Evolutionary conservation across 2,113 vertebrate genomes (phyloP), one percentile per base, ranked within the genome.

Genomic region (Bothrops jararaca): DNA sequence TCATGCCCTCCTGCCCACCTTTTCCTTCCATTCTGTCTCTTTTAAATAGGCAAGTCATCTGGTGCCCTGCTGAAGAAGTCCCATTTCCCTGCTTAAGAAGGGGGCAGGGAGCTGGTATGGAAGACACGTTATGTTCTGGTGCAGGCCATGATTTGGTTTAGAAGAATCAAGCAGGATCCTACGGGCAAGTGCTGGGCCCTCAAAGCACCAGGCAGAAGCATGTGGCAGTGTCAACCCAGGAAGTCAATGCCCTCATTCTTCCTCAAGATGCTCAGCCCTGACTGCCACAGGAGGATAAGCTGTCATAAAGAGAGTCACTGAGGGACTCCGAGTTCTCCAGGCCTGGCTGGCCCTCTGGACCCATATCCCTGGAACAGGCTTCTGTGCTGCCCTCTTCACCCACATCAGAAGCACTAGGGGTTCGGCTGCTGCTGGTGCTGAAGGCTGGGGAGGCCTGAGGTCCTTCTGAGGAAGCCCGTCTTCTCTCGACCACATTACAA

Each of bases 221-320:
- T 5, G 86, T 53, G 69, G 45, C 12, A 4, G 20, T 23, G 5
- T 45, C 50, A 88, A 53, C 58, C 85, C 24, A 42, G 89, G 74
- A 60, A 89, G 34, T 60, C 48, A n/a, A 8, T 86, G 92, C 92
- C 88, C 74, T 45, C 24, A 53, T 42, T n/a, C 74, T 52, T 48
- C 74, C 69, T 39, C 92, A n/a, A 54, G 85, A 34, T 57, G 89
- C 45, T 99, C 97, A 99, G 94, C 99, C 99, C 94, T 99, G 99
- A 97, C 99, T 99, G 94, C 98, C 99, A 54, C 99, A 99, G 91
- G 99, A 99, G 1, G 99, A 99, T 69, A 99, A 98, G 15, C 99
- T 99, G 97, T 99, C 99, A 45, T 99, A 99, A 91, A 99, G 98
- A 0, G 99, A 99, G 54, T 99, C 99, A 3, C 99, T 99, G 91